Conservation (phyloP, 64 coral and sea anemone species). For the Montipora sp. region DNA sequence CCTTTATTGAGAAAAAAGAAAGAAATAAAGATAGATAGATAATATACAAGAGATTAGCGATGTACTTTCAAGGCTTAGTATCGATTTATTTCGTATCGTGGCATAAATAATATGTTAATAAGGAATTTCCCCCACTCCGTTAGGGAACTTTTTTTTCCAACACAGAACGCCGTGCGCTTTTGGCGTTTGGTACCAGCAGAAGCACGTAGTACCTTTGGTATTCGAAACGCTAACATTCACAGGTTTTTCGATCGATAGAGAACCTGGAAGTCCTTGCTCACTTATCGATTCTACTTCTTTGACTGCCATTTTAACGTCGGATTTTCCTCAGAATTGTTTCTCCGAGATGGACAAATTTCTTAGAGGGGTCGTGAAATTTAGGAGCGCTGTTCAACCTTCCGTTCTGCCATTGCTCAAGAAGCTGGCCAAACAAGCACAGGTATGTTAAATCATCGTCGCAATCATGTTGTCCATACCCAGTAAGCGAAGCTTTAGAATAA, state of each 20-base stretch:
- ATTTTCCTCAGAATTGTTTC: background rate
- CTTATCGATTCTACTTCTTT: no score
- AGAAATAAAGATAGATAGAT: no score
- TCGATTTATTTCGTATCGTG: background rate
- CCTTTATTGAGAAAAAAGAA: no score
- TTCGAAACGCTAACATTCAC: no score
- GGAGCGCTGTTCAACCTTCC: conserved; percentile 44
- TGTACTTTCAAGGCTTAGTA: no score
- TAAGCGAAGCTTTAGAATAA: background rate
- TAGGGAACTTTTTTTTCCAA: background rate
- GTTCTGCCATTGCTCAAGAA: conserved; percentile 63
- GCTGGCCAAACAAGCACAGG: conserved; percentile 77
- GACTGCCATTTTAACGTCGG: no score
- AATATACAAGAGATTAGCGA: no score
- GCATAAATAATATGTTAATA: background rate
- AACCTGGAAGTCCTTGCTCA: no score
- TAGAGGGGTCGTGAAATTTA: conserved; percentile 71
- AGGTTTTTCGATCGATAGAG: no score
- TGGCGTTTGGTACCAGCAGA: background rate
- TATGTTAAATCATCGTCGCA: background rate
- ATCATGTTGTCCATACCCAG: no score
- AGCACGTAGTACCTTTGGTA: no score
- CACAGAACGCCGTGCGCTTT: background rate
- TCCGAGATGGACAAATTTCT: conserved; percentile 79
- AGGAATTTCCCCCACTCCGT: background rate